Evolutionary conservation across 2,888 invertebrate genomes (phyloP), one percentile per base, ranked within the genome.

Genomic region (Prenolepis imparis): DNA sequence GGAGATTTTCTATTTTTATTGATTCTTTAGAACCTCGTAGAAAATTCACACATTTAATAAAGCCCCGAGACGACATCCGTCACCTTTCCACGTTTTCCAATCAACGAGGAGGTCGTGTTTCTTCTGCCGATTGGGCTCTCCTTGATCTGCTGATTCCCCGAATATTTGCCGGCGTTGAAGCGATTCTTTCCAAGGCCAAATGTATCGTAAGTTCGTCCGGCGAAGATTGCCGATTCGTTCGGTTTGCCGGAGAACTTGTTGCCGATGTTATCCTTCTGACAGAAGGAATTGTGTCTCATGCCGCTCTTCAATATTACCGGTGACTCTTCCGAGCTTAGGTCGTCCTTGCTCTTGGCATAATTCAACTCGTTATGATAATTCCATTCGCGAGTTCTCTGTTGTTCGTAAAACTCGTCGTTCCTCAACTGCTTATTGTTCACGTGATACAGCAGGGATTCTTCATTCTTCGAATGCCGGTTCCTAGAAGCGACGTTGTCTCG

Each of bases 101-200:
- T 87, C 48, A 90, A 83, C 5, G 92, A 86, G 1, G 92, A 89
- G 0, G 91, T 89, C 4, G 93, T 91, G 78, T 92, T 92, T 87
- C 92, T 92, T 66, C 90, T 85, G 8, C 91, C 90, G 18, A 91
- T 67, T 12, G 85, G 89, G 44, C 48, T 89, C 9, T 91, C 90
- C 52, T 90, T 86, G 5, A 86, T 73, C 44, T 88, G 86, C 44
- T 90, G 89, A 86, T 91, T 92, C 1, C 94, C 94, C 3, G 94
- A 94, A 66, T 94, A 94, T 82, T 93, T 94, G 0, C 94, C 94
- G 1, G 94, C 94, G 75, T 94, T 94, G 66, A 94, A 94, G 3
- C 94, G 91, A 86, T 85, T 93, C 64, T 94, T 94, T 0, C 93
- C 93, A 8, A 94, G 85, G 8, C 94, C 94, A 70, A 94, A 94